Base-by-base conservation (phyloP, 2,888 invertebrate species). In the Carpatolechia fugitivella region DNA sequence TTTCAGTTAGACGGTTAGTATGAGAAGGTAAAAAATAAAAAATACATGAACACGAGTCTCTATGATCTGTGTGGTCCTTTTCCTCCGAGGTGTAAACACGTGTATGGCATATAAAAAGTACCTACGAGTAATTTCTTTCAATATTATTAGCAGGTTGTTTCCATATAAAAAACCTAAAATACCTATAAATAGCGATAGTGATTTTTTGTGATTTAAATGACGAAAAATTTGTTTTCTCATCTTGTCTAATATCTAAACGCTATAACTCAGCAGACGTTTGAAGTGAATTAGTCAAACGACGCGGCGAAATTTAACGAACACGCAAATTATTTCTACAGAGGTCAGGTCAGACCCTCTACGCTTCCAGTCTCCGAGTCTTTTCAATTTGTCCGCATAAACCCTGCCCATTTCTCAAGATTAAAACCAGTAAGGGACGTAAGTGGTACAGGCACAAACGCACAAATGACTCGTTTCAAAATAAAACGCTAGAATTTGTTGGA, bases 251-350 rank as follows among this genome's bases (percentile, higher is more conserved):
- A 11, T 18, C 40, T 18, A 11, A 20, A 18, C 40, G 16, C 11
- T 20, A 8, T 41, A 10, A 11, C 20, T 18, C 40, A 18, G 20
- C 18, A 18, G 18, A 16, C 20, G 40, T 41, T 41, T 41, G 40
- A 18, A 7, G 16, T 8, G 40, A 41, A 56, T 48, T 20, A 36
- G 55, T 58, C 59, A 67, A 69, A 65, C 65, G 65, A 66, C 36
- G 68, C 70, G 68, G 62, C 60, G 66, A 66, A 67, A 66, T 73
- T 71, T 73, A 71, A 72, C 65, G 71, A 71, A 66, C 60, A 56
- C 53, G 52, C 50, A 56, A 41, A 54, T 55, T 56, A 58, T 41
- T 49, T 40, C 49, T 11, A 35, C 14, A 56, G 51, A 51, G 48
- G 48, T 56, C 56, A 50, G 56, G 50, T 30, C 40, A 24, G 24